These are phyloP conservation scores for Ornithoptera alexandrae DNA, from an alignment of 2,888 invertebrate species.

Conservation along the genomic window DNA sequence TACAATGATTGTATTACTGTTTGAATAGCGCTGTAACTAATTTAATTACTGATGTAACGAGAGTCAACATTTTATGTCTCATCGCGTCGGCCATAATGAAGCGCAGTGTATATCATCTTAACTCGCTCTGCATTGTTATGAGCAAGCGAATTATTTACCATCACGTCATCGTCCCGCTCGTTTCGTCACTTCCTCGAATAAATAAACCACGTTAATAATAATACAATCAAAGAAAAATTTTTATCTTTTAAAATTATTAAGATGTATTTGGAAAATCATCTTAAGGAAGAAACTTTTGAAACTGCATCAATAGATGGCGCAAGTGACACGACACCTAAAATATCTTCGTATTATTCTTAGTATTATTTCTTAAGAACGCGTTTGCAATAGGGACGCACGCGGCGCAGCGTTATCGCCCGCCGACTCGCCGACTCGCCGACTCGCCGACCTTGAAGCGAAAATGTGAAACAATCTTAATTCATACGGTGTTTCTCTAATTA, in stretches of 20 bases:
- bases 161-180: too few species aligned
- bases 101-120: too few species aligned
- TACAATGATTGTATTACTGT: too few species aligned
- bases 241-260: background rate
- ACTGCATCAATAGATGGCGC: slow-evolving; percentile 53
- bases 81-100: too few species aligned
- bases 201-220: too few species aligned
- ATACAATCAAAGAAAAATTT: too few species aligned
- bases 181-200: too few species aligned
- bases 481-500: slow-evolving; percentile 57
- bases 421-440: slow-evolving; percentile 69
- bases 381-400: slow-evolving; percentile 38
- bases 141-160: too few species aligned
- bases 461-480: slow-evolving; percentile 70
- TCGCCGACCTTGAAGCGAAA: slow-evolving; percentile 75
- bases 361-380: slow-evolving; percentile 37
- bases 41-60: too few species aligned
- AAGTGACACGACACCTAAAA: slow-evolving; percentile 49
- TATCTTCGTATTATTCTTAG: slow-evolving; percentile 53
- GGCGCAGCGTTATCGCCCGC: slow-evolving; percentile 55
- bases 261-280: background rate
- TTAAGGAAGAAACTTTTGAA: background rate
- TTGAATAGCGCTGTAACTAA: too few species aligned
- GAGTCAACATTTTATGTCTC: too few species aligned
- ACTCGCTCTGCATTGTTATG: too few species aligned